phyloP scores from a whole-genome alignment of 2,797 vertebrate genomes.

The Macrochelys suwanniensis region DNA sequence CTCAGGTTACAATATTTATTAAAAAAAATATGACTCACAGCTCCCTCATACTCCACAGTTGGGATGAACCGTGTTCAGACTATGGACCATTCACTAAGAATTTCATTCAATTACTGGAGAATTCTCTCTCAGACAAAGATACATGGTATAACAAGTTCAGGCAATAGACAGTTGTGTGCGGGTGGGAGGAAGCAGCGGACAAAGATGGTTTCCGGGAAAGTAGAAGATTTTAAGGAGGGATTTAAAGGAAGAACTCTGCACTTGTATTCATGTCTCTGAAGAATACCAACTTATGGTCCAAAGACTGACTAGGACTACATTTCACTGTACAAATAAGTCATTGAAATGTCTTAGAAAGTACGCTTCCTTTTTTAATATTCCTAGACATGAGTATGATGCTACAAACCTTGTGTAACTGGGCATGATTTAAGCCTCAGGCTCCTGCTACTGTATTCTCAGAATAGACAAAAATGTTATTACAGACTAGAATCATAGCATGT shows the following conservation, averaged over 20 bases:
- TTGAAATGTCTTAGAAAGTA: conserved; percentile 20
- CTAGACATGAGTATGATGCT: not conserved
- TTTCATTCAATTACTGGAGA: not conserved
- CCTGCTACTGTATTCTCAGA: not conserved
- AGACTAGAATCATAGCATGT: not conserved
- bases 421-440: conserved; percentile 51
- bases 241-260: not conserved
- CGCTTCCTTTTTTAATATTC: conserved; percentile 34
- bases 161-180: not conserved
- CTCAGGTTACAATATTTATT: not conserved
- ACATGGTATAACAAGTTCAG: not conserved
- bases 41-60: not conserved
- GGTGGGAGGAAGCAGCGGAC: not conserved
- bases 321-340: conserved; percentile 21
- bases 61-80: not conserved
- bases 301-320: not conserved
- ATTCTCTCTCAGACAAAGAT: not conserved
- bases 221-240: not conserved
- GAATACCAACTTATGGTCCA: not conserved
- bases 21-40: not conserved
- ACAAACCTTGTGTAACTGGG: not conserved
- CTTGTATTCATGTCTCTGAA: not conserved
- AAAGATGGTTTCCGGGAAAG: not conserved
- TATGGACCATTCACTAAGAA: not conserved
- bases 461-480: not conserved